Percentiles rank a stretch among this genome's conserved stretches.
phyloP scores from a whole-genome alignment of 2,888 invertebrate species.

The Acanthococcus lagerstroemiae region DNA sequence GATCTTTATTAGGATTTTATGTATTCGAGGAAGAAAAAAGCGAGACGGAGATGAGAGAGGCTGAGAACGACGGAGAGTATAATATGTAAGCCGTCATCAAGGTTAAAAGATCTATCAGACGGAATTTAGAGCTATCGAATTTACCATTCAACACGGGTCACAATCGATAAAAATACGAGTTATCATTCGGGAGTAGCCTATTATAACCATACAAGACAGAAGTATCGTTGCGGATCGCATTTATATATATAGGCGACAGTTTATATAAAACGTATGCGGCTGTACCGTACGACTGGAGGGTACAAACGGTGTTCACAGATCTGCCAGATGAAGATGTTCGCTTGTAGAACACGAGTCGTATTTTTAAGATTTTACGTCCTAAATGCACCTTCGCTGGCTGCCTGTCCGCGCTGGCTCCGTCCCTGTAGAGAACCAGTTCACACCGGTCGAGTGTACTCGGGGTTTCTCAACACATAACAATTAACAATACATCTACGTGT shows the following conservation, averaged over 20 bases:
- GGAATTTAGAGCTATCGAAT: not conserved
- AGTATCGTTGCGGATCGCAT: not conserved
- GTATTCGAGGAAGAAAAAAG: not conserved
- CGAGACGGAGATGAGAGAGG: no score
- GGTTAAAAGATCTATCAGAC: not conserved
- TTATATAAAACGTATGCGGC: slow-evolving; percentile 9
- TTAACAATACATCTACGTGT: no score
- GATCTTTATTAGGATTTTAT: not conserved
- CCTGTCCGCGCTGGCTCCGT: not conserved
- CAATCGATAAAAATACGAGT: not conserved
- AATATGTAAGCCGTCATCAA: not conserved
- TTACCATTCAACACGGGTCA: not conserved
- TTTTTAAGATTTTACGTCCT: slow-evolving; percentile 23
- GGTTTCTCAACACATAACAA: no score
- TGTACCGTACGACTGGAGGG: slow-evolving; percentile 7
- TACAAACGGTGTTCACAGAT: not conserved
- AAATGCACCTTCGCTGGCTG: not conserved
- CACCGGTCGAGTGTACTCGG: not conserved
- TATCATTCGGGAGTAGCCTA: not conserved
- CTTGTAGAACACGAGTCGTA: not conserved
- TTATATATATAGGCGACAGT: not conserved
- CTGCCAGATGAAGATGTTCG: slow-evolving; percentile 22
- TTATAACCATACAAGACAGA: not conserved
- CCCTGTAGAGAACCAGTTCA: not conserved
- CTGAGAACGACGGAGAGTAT: not conserved